Base-by-base conservation (phyloP, 2,888 invertebrate species). In the Sinelater perroti region DNA sequence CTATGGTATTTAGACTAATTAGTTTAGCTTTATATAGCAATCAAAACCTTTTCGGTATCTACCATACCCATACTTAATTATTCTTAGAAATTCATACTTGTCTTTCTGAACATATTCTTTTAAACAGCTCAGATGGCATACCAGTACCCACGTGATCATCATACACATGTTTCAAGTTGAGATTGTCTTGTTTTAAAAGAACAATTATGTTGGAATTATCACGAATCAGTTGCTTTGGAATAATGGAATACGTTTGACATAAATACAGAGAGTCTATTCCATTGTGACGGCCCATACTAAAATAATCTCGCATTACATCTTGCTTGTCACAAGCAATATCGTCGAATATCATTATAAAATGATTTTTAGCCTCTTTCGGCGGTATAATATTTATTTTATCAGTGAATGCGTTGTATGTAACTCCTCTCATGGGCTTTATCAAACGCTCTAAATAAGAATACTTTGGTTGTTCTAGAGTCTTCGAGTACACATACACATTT, bases 401-500 rank as follows among this genome's bases (percentile, higher is more conserved):
- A n/a, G n/a, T 14, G 54, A 61, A 54, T 36, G 3, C 13, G 14
- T 42, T 59, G 53, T 62, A 67, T 10, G 59, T 57, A 10, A 71
- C 49, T 33, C 65, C 68, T 14, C 62, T 54, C n/a, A 70, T 40
- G 1, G 35, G 7, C 1, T 56, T 56, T 6, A 72, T 31, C 21
- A 71, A 20, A 6, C 66, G 50, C 51, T 63, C 33, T n/a, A 73
- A 46, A 50, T 65, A 66, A 24, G 60, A 20, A 63, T 72, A 74
- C 49, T 72, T 72, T 3, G 57, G 60, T 55, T 70, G 67, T 54
- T 67, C 50, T 11, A 73, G 33, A 3, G 61, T 61, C 38, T 72
- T 71, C 11, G 72, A 73, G 56, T 72, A 73, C n/a, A 76, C 56
- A 55, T 73, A 76, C 20, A 77, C 56, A 63, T 77, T 76, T 64